Evolutionary conservation across 2,888 invertebrate genomes (phyloP), one percentile per base, ranked within the genome.

Genomic region (Clostera curtula): DNA sequence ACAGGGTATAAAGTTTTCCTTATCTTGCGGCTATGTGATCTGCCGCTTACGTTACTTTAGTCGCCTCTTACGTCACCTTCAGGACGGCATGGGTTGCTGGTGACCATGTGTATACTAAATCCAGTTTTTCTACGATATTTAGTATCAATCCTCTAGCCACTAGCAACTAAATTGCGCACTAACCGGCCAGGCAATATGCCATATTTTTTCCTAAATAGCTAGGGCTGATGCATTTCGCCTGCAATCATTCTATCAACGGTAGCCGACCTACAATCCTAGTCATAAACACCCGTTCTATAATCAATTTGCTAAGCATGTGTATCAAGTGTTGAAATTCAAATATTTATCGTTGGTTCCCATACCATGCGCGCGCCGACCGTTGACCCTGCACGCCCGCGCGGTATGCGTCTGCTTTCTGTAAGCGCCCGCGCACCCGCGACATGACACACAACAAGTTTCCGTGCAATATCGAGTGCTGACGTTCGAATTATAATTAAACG

Each of bases 271-370:
- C 49, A 57, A 60, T 53, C 50, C 46, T 43, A 35, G 45, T 45
- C 47, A 53, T 65, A 75, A 72, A 69, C 67, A 66, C 40, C 40
- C 65, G 63, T 39, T 61, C 67, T 64, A 68, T 71, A 73, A 72
- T 70, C 72, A 72, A 79, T 80, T 79, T 73, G 76, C 79, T 74
- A 73, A 76, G 73, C 75, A 73, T 75, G 72, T 80, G 77, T 73
- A 74, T 79, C 70, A 74, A 75, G 79, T 80, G 79, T 79, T 77
- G 74, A 79, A 79, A 79, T 77, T 76, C 72, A 79, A 83, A 80
- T 79, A 79, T 82, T 79, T 80, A 83, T 80, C 70, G 72, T 68
- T 40, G 59, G 75, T 80, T 80, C 82, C 71, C 82, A 82, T 62
- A 70, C 71, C 59, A 66, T 58, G 69, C 59, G 55, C 67, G 55